phyloP scores from a whole-genome alignment of 2,113 vertebrate species.

The human (Homo sapiens) region GRCh38 chr3:164268001-164268500 shows the following conservation, averaged over 20 bases:
- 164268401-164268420: neutral
- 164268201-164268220: neutral
- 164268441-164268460: neutral
- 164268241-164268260: neutral
- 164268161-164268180: neutral
- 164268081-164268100: too few species aligned
- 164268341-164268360: neutral
- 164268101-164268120: too few species aligned
- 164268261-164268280: neutral
- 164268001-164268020: too few species aligned
- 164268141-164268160: too few species aligned
- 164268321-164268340: neutral
- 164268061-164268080: too few species aligned
- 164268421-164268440: neutral
- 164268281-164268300: neutral
- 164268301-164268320: neutral
- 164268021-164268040: too few species aligned
- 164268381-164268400: neutral
- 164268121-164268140: too few species aligned
- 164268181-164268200: neutral
- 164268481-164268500: neutral
- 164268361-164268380: neutral
- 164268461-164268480: neutral
- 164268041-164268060: too few species aligned
- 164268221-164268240: neutral